A percentile compares a stretch with the other conserved stretches of the same genome.
These are phyloP conservation scores for Chaetoderma sp. DNA, from an alignment of 2,888 invertebrate genomes.

Conservation along the genomic window DNA sequence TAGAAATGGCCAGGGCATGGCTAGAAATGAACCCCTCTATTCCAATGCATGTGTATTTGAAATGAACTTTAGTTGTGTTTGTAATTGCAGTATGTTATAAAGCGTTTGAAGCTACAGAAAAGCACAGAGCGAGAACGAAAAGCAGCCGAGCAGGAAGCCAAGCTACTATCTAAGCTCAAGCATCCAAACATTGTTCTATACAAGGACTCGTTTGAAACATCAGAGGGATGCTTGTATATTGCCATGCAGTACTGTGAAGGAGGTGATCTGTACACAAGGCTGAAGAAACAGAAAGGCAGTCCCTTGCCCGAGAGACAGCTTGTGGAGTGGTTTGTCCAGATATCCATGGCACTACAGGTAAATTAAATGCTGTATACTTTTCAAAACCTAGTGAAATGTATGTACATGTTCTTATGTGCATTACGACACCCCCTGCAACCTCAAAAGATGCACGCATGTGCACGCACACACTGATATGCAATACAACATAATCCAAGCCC, in stretches of 20 bases:
- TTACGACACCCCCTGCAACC: no score
- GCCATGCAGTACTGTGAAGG: slow-evolving; percentile 72
- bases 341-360: slow-evolving; percentile 72
- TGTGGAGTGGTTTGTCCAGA: slow-evolving; percentile 72
- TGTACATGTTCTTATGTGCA: not conserved
- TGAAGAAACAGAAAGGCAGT: slow-evolving; percentile 68
- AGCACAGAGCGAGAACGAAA: slow-evolving; percentile 66
- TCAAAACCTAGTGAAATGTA: not conserved
- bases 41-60: not conserved
- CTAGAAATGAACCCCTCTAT: no score
- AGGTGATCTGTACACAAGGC: slow-evolving; percentile 70
- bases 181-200: slow-evolving; percentile 72
- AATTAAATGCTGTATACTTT: slow-evolving; percentile 1
- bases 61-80: not conserved
- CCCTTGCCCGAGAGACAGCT: slow-evolving; percentile 69
- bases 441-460: no score
- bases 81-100: slow-evolving; percentile 68
- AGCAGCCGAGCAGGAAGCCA: slow-evolving; percentile 70
- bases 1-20: no score
- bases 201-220: slow-evolving; percentile 70
- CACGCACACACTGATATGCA: no score
- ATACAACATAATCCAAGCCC: no score
- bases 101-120: slow-evolving; percentile 67
- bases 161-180: slow-evolving; percentile 69
- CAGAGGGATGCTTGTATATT: slow-evolving; percentile 68